A percentile compares a stretch with the other conserved stretches of the same genome.
phyloP scores from a whole-genome alignment of 2,113 vertebrate genomes.

The Mohoua ochrocephala region DNA sequence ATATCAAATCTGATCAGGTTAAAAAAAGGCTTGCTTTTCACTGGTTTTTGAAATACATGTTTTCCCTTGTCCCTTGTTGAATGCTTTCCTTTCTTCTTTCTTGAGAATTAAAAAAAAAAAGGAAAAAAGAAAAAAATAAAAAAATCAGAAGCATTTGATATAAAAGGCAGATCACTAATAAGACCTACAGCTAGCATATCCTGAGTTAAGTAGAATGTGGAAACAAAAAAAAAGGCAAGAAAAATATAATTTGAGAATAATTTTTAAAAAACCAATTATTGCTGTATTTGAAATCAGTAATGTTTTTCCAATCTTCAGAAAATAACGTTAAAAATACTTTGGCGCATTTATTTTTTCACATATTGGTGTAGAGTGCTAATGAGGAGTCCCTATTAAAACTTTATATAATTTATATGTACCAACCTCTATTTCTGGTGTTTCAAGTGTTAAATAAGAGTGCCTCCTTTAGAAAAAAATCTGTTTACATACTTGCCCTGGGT shows the following conservation, averaged over 20 bases:
- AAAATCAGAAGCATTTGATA: not conserved
- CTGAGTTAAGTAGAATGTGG: not conserved
- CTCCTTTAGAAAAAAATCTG: not conserved
- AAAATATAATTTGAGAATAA: not conserved
- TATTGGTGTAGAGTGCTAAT: not conserved
- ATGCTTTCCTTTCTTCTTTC: not conserved
- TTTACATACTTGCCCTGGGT: not conserved
- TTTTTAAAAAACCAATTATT: not conserved
- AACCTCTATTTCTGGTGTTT: not conserved
- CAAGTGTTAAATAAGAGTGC: not conserved
- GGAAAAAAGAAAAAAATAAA: fast-evolving
- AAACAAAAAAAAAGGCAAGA: not conserved
- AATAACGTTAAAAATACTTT: not conserved
- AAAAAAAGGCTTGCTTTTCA: not conserved
- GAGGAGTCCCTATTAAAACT: not conserved
- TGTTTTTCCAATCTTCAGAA: not conserved
- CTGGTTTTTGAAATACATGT: not conserved
- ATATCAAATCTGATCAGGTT: not conserved
- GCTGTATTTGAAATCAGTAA: not conserved
- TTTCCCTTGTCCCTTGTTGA: not conserved
- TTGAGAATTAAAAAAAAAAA: not conserved
- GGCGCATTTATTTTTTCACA: not conserved
- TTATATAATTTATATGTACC: not conserved
- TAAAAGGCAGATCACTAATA: not conserved
- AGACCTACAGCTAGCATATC: not conserved